A percentile compares a stretch with the other conserved stretches of the same genome.
phyloP scores from a whole-genome alignment of 2,113 vertebrate species.

The Arvicanthis niloticus region DNA sequence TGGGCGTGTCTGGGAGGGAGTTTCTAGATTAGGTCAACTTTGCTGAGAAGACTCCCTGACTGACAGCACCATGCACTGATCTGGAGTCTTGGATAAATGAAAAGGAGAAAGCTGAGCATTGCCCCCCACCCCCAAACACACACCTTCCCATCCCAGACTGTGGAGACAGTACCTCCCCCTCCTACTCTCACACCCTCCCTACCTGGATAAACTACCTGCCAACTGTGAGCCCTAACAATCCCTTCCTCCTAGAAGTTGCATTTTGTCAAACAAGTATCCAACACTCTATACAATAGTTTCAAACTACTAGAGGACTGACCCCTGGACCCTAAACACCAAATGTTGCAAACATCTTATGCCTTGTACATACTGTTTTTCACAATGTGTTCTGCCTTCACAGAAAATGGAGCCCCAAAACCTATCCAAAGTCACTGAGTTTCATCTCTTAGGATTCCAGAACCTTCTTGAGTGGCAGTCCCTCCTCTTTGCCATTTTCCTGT shows the following conservation, averaged over 20 bases:
- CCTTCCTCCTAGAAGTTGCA: not conserved
- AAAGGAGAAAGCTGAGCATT: not conserved
- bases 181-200: not conserved
- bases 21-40: not conserved
- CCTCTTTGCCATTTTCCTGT: constrained; percentile 74
- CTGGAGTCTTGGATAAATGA: not conserved
- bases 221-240: not conserved
- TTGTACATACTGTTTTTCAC: not conserved
- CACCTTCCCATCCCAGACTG: too few relatives aligned
- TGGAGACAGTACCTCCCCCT: not conserved
- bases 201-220: not conserved
- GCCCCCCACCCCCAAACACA: too few relatives aligned
- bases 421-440: constrained; percentile 69
- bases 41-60: not conserved
- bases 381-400: constrained; percentile 8
- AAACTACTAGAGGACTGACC: not conserved
- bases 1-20: not conserved
- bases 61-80: not conserved
- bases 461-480: constrained; percentile 63
- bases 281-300: not conserved
- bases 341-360: not conserved
- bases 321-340: not conserved
- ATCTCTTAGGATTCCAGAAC: constrained; percentile 76
- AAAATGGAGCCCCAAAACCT: constrained; percentile 34
- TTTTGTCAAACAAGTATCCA: not conserved